A percentile compares a stretch with the other conserved stretches of the same genome.
Conservation (phyloP, 2,113 vertebrate species). For the Mastomys coucha region DNA sequence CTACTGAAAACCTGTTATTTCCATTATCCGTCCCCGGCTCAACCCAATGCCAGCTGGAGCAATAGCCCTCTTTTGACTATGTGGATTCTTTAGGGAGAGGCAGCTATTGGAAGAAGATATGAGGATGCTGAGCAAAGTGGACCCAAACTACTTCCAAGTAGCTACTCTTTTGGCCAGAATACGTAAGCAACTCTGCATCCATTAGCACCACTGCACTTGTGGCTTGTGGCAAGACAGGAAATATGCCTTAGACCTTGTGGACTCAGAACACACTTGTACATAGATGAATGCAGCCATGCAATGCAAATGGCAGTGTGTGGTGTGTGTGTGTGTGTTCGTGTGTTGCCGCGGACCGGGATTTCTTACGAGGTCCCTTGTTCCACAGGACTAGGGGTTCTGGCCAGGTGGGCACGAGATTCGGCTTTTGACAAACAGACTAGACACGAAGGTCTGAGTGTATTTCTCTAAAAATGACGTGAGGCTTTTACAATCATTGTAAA, state of each 20-base stretch:
- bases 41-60: neutral
- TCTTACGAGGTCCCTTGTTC: no score
- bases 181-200: neutral
- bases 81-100: neutral
- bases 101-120: no score
- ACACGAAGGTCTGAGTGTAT: no score
- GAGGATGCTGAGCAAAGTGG: neutral
- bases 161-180: neutral
- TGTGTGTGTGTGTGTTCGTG: no score
- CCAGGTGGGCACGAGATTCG: no score
- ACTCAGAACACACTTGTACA: neutral
- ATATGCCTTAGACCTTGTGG: neutral
- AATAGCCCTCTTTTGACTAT: accelerated
- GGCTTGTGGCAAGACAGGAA: neutral
- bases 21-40: neutral
- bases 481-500: no score
- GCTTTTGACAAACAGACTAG: no score
- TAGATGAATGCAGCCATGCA: neutral
- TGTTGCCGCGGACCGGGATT: no score
- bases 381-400: no score
- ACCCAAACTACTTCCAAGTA: neutral
- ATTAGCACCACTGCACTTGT: neutral
- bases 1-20: neutral
- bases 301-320: neutral
- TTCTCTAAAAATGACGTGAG: no score